A percentile compares a stretch with the other conserved stretches of the same genome.
Evolutionary conservation across 2,888 invertebrate species (phyloP).

Genomic region (Willowsia nigromaculata): DNA sequence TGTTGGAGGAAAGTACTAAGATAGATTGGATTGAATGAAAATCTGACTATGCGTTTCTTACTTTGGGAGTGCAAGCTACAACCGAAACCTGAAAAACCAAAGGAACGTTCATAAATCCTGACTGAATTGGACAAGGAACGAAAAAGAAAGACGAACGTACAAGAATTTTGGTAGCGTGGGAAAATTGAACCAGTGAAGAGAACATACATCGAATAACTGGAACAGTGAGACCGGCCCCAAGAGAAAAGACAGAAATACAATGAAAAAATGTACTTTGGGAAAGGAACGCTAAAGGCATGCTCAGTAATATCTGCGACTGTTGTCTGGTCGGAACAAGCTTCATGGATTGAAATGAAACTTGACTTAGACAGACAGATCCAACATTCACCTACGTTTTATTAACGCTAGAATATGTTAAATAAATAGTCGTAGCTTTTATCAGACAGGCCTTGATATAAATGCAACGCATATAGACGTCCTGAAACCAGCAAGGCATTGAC

Average conservation of each 20-base stretch:
- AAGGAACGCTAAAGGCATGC: neutral
- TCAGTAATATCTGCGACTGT: too few species aligned
- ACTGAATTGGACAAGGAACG: neutral
- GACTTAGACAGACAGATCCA: too few species aligned
- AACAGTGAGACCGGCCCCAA: neutral
- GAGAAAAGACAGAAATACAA: conserved; percentile 4
- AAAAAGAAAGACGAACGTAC: neutral
- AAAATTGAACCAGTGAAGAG: neutral
- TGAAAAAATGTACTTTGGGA: conserved; percentile 5
- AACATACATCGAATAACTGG: neutral
- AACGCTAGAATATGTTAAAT: too few species aligned
- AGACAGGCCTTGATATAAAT: too few species aligned
- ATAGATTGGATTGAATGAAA: conserved; percentile 29
- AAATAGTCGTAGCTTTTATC: too few species aligned
- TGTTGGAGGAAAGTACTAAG: neutral
- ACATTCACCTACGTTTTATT: too few species aligned
- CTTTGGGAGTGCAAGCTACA: neutral
- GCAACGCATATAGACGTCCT: too few species aligned
- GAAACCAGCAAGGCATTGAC: neutral
- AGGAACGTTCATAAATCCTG: conserved; percentile 32
- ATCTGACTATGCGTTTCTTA: neutral
- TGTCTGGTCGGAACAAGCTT: too few species aligned
- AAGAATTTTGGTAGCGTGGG: neutral
- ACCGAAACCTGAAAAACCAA: neutral
- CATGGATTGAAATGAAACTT: too few species aligned